Evolutionary conservation across 1,140 invertebrate species (phyloP).

Genomic region (Chrysoperla carnea): DNA sequence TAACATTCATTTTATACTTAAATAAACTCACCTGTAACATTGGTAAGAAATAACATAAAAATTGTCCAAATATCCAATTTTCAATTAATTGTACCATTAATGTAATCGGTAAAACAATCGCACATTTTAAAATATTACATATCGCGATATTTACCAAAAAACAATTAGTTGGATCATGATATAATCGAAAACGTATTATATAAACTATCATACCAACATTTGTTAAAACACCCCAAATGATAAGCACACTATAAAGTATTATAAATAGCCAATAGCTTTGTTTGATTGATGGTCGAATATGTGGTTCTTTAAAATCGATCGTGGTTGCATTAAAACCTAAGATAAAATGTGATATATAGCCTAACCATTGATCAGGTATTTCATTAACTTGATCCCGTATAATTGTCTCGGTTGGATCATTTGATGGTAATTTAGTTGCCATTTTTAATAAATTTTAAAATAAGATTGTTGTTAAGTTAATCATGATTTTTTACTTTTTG

Average conservation of each 20-base stretch:
- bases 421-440: too few species aligned
- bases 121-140: constrained; percentile 40
- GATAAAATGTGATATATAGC: not conserved
- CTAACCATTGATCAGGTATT: not conserved
- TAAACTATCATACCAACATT: constrained; percentile 36
- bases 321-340: not conserved
- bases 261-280: constrained; percentile 39
- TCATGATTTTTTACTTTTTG: too few species aligned
- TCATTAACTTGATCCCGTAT: not conserved
- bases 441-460: too few species aligned
- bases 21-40: constrained; percentile 40
- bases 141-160: constrained; percentile 43
- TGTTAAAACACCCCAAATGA: constrained; percentile 28
- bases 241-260: constrained; percentile 34
- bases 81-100: constrained; percentile 41
- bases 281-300: constrained; percentile 18
- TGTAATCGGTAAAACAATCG: constrained; percentile 40
- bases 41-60: constrained; percentile 47
- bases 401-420: too few species aligned
- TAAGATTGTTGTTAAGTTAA: too few species aligned
- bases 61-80: constrained; percentile 51
- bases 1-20: too few species aligned
- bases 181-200: constrained; percentile 29
- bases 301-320: not conserved
- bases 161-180: constrained; percentile 37